Base-by-base conservation (phyloP, 2,888 invertebrate genomes). In the Zygogramma bicolorata region DNA sequence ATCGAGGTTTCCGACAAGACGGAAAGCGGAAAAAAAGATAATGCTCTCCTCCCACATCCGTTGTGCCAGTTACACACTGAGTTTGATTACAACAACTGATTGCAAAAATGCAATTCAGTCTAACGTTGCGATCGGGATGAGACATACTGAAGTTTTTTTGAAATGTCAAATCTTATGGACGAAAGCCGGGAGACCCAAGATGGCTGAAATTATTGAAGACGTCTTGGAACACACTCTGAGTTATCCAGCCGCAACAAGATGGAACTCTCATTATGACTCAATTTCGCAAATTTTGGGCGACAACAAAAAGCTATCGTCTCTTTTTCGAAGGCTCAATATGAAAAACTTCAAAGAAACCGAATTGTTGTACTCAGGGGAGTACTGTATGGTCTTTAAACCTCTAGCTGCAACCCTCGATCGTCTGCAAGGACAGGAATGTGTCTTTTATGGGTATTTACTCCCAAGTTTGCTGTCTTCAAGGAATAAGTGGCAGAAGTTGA, bases 131-230 rank as follows among this genome's bases (percentile, higher is more conserved):
- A 58, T 71, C 38, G 62, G 71, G 66, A 65, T 58, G 27, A 60
- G 60, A 59, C 61, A 76, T 62, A 75, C 58, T 61, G 61, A 70
- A 49, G 46, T 65, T 18, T 42, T 72, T 29, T 10, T 8, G 31
- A 73, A 75, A 71, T 77, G 76, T 53, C 65, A 25, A 27, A 15
- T 15, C 13, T 61, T 76, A 57, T 75, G 74, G 77, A 76, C 67
- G 29, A 75, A 34, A 42, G 61, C 68, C 29, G 60, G 65, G 22
- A 60, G 68, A 65, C 71, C 76, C 62, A 77, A 77, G 49, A 60
- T 42, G 27, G 61, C 60, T 34, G 75, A 77, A 74, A 69, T 77
- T 34, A 65, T 70, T 5, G 5, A 70, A 22, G 22, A 68, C 34
- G 34, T 31, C 31, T 65, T 75, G 60, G 69, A 66, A 18, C 73